Percentiles rank a stretch among this genome's conserved stretches.
These are phyloP conservation scores for Poeciliopsis paucimaculata DNA, from an alignment of 2,797 vertebrate species.

Conservation along the genomic window DNA sequence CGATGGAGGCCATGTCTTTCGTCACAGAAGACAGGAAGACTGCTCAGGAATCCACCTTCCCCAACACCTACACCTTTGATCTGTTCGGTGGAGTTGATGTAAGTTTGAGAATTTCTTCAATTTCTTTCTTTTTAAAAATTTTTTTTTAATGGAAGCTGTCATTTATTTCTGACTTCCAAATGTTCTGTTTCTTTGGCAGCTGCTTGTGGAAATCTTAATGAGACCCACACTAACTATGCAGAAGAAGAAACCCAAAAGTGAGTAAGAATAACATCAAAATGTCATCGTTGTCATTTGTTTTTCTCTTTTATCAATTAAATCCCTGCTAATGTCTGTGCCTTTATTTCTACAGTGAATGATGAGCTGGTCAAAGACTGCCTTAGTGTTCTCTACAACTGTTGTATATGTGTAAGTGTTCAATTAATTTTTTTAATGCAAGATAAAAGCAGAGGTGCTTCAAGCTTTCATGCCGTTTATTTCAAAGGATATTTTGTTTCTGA, in stretches of 20 bases:
- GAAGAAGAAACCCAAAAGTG: conserved; percentile 94
- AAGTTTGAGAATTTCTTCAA: conserved; percentile 70
- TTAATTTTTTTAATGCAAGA: not conserved
- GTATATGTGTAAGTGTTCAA: conserved; percentile 93
- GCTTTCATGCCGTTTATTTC: not conserved
- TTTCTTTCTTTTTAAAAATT: no score
- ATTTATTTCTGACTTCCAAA: not conserved
- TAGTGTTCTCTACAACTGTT: conserved; percentile 98
- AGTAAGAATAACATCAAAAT: conserved; percentile 61
- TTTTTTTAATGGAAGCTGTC: not conserved
- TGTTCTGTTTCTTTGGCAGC: conserved; percentile 72
- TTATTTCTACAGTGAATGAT: conserved; percentile 87
- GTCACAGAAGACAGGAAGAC: conserved; percentile 95
- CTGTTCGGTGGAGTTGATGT: conserved; percentile 98
- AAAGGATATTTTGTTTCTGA: not conserved
- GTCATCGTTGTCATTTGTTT: not conserved
- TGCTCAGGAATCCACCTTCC: conserved; percentile 91
- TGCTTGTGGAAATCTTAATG: conserved; percentile 98
- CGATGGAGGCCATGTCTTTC: conserved; percentile 98
- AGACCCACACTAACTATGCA: conserved; percentile 94
- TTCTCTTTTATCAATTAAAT: not conserved
- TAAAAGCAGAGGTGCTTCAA: conserved; percentile 13
- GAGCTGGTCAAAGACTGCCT: conserved; percentile 98
- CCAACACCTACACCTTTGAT: conserved; percentile 96
- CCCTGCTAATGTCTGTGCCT: conserved; percentile 23